Percentiles rank a stretch among this genome's conserved stretches.
These are phyloP conservation scores for Dimorphilus gyrociliatus DNA, from an alignment of 2,888 invertebrate species.

Conservation along the genomic window DNA sequence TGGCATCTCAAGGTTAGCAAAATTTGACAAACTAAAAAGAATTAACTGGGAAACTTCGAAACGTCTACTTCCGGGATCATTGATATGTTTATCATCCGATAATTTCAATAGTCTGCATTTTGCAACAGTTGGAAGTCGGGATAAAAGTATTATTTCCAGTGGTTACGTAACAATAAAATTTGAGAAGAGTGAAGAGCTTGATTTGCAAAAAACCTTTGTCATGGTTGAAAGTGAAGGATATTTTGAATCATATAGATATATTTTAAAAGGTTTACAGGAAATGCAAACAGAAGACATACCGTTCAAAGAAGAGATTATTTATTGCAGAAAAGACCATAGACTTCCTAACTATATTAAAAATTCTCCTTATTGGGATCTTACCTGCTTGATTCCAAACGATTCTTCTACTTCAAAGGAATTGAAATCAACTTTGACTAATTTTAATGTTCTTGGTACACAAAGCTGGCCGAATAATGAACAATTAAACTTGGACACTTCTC, in stretches of 20 bases:
- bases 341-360: slow-evolving; percentile 37
- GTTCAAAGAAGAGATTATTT: slow-evolving; percentile 51
- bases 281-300: slow-evolving; percentile 45
- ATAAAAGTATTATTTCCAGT: slow-evolving; percentile 17
- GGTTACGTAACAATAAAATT: slow-evolving; percentile 25
- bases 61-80: slow-evolving; percentile 51
- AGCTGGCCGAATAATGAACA: slow-evolving; percentile 20
- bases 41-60: slow-evolving; percentile 39
- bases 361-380: background rate
- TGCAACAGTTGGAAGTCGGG: slow-evolving; percentile 49
- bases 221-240: slow-evolving; percentile 60
- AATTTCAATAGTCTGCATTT: slow-evolving; percentile 51
- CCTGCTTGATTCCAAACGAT: too few relatives aligned
- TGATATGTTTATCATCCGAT: slow-evolving; percentile 52
- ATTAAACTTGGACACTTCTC: slow-evolving; percentile 22
- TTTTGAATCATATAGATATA: slow-evolving; percentile 59
- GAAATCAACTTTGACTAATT: slow-evolving; percentile 1
- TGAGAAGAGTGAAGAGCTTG: slow-evolving; percentile 22
- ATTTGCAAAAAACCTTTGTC: slow-evolving; percentile 1
- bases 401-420: too few relatives aligned
- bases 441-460: background rate
- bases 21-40: too few relatives aligned
- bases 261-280: slow-evolving; percentile 49
- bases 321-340: slow-evolving; percentile 31
- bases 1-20: too few relatives aligned